phyloP scores from a whole-genome alignment of 1,140 invertebrate species.

The Ips nitidus region DNA sequence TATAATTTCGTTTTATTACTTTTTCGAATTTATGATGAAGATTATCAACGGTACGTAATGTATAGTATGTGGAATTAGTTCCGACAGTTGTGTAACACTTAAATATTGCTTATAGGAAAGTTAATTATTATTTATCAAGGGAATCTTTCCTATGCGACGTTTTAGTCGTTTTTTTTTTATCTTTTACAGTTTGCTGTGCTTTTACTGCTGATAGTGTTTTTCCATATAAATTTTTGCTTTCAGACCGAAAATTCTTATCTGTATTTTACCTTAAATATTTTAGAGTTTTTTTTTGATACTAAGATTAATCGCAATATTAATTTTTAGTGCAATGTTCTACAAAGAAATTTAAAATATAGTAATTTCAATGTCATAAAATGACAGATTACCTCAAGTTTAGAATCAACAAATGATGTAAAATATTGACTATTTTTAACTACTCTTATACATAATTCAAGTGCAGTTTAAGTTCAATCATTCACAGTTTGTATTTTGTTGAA shows the following conservation, averaged over 20 bases:
- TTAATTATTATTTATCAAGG: not conserved
- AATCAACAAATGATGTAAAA: not conserved
- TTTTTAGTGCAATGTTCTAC: too few species aligned
- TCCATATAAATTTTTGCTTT: not conserved
- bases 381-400: not conserved
- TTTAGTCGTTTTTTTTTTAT: constrained; percentile 1
- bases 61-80: not conserved
- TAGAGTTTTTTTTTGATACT: too few species aligned
- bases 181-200: not conserved
- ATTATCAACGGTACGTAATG: constrained; percentile 40
- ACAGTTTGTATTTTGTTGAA: too few species aligned
- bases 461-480: too few species aligned
- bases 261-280: too few species aligned
- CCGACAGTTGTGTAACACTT: not conserved
- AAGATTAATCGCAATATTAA: too few species aligned
- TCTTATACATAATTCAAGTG: too few species aligned
- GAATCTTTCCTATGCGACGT: not conserved
- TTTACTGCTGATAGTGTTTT: not conserved
- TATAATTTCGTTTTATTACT: constrained; percentile 50
- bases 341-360: too few species aligned
- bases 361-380: too few species aligned
- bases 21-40: constrained; percentile 48
- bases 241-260: too few species aligned
- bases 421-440: not conserved
- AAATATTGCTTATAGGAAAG: not conserved